A percentile compares a stretch with the other conserved stretches of the same genome.
Evolutionary conservation across 2,888 invertebrate genomes (phyloP).

Genomic region (Drosophila nr. medialis): DNA sequence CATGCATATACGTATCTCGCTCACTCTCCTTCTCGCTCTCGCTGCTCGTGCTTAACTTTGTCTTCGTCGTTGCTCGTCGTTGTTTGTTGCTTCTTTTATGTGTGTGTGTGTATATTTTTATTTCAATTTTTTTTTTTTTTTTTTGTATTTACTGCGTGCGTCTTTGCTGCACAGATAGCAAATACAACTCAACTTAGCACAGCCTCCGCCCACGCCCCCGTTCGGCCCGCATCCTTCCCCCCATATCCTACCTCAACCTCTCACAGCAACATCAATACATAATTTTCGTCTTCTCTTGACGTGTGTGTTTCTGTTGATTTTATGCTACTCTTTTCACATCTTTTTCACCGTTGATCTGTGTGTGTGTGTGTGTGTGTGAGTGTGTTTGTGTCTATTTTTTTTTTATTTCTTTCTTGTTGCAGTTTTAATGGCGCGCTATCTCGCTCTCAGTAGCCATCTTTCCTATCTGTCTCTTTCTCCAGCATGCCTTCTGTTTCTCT

Average conservation of each 20-base stretch:
- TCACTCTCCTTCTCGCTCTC: conserved; percentile 13
- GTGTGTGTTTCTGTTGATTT: conserved; percentile 48
- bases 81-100: conserved; percentile 28
- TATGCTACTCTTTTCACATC: conserved; percentile 62
- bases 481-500: conserved; percentile 17
- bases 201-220: background rate
- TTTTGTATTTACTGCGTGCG: conserved; percentile 41
- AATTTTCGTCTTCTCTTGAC: conserved; percentile 70
- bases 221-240: background rate
- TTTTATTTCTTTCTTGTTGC: conserved; percentile 61
- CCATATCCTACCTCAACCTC: conserved; percentile 10
- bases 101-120: background rate
- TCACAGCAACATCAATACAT: conserved; percentile 71
- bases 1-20: conserved; percentile 34
- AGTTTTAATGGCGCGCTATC: conserved; percentile 43
- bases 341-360: conserved; percentile 20
- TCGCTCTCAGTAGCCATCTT: conserved; percentile 14
- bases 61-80: conserved; percentile 44
- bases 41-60: conserved; percentile 31
- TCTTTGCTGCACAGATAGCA: conserved; percentile 50
- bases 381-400: conserved; percentile 10
- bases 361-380: conserved; percentile 13
- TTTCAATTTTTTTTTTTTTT: conserved; percentile 14
- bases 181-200: conserved; percentile 2
- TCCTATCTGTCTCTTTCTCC: background rate